These are phyloP conservation scores for Dysidea cf. avara DNA, from an alignment of 37 sponge, comb jelly and placozoan species.

Conservation along the genomic window DNA sequence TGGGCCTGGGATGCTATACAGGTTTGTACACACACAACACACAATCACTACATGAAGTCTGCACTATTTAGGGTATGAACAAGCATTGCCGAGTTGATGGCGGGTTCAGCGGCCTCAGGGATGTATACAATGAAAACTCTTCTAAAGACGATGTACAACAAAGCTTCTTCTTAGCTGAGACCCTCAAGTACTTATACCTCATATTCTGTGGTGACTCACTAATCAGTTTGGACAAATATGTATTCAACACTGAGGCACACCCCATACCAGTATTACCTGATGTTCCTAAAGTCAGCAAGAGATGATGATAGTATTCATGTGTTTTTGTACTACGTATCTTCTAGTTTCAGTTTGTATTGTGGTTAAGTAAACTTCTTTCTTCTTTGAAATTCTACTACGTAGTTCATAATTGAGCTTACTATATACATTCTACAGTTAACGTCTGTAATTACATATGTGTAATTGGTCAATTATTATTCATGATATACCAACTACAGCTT, in stretches of 20 bases:
- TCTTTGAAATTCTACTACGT: no score
- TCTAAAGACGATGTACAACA: slow-evolving; percentile 87
- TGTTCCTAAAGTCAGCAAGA: slow-evolving; percentile 42
- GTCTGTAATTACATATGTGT: no score
- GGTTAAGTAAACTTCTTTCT: no score
- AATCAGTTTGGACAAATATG: slow-evolving; percentile 73
- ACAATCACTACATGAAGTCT: background rate
- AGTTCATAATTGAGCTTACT: no score
- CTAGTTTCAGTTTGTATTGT: background rate
- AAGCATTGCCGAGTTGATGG: slow-evolving; percentile 62
- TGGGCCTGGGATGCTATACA: slow-evolving; percentile 92
- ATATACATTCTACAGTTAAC: no score
- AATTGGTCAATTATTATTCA: no score
- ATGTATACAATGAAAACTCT: slow-evolving; percentile 57
- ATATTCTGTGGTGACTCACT: slow-evolving; percentile 72
- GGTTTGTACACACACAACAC: slow-evolving; percentile 36
- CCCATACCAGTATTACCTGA: slow-evolving; percentile 76
- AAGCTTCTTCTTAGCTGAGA: slow-evolving; percentile 94
- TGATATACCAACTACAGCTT: slow-evolving; percentile 31
- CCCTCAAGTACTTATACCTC: slow-evolving; percentile 90
- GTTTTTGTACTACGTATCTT: background rate
- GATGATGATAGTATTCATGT: background rate
- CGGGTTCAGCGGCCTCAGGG: slow-evolving; percentile 70
- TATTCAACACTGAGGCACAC: slow-evolving; percentile 98
- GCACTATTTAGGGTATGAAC: slow-evolving; percentile 69